These are phyloP conservation scores for Mycetomoellerius zeteki DNA, from an alignment of 1,140 invertebrate species.

Conservation along the genomic window DNA sequence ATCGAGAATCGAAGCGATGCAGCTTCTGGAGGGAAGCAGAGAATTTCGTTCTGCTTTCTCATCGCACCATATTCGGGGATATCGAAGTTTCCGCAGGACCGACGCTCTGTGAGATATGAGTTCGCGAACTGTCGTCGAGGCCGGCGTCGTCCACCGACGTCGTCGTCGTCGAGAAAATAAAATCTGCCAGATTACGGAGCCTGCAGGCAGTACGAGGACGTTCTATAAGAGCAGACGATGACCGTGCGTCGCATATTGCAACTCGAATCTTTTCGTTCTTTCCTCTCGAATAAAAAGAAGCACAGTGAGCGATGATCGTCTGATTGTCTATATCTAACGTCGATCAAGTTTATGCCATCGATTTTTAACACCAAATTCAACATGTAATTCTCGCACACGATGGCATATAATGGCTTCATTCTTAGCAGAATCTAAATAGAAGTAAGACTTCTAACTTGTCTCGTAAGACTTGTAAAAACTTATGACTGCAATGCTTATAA, in stretches of 20 bases:
- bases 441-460: too few species aligned
- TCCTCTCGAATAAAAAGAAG: neutral
- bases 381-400: neutral
- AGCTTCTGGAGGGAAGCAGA: conserved; percentile 52
- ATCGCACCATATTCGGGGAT: conserved; percentile 71
- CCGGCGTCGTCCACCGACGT: conserved; percentile 35
- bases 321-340: conserved; percentile 42
- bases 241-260: conserved; percentile 71
- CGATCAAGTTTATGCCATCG: neutral
- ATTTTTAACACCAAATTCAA: neutral
- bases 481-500: too few species aligned
- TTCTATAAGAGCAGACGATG: conserved; percentile 62
- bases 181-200: conserved; percentile 74
- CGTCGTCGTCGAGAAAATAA: conserved; percentile 68
- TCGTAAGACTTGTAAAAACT: too few species aligned
- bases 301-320: neutral
- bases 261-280: conserved; percentile 3
- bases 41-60: conserved; percentile 59
- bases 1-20: conserved; percentile 44
- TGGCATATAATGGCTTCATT: too few species aligned
- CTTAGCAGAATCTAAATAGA: too few species aligned
- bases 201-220: conserved; percentile 54
- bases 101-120: conserved; percentile 75
- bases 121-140: conserved; percentile 73
- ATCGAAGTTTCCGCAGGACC: conserved; percentile 78